A percentile compares a stretch with the other conserved stretches of the same genome.
Conservation (phyloP, 30 jellyfish, hydroid and myxozoan species). For the Aurelia coerulea region DNA sequence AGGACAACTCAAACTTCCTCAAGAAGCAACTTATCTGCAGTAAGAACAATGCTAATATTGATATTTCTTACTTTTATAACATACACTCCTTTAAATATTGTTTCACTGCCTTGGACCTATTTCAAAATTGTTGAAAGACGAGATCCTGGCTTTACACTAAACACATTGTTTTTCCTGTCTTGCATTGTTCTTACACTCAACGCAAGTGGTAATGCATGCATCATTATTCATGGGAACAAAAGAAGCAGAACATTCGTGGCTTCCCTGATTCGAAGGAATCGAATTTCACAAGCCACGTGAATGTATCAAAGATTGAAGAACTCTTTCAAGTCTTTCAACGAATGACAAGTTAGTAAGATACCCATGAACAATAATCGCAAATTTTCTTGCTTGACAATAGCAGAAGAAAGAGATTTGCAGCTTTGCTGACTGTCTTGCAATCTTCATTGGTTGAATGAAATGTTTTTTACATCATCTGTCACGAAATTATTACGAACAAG, state of each 20-base stretch:
- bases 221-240: conserved; percentile 32
- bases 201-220: conserved; percentile 33
- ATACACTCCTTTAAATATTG: conserved; percentile 36
- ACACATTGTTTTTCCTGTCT: conserved; percentile 3
- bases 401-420: no score
- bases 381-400: no score
- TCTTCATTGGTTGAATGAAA: no score
- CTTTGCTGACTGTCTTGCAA: no score
- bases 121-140: conserved; percentile 4
- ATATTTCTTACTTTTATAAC: conserved; percentile 26
- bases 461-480: no score
- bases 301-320: no score
- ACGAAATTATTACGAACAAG: no score
- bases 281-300: no score
- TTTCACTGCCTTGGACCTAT: conserved; percentile 23
- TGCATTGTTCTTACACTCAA: conserved; percentile 10
- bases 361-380: no score
- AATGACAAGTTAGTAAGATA: no score
- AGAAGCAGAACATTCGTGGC: not conserved
- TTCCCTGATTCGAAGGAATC: no score
- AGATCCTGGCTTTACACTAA: not conserved
- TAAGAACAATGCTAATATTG: conserved; percentile 43
- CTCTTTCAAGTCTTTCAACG: no score
- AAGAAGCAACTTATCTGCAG: conserved; percentile 45
- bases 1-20: not conserved